These are phyloP conservation scores for Eutrigla gurnardus DNA, from an alignment of 2,797 vertebrate species.

Conservation along the genomic window DNA sequence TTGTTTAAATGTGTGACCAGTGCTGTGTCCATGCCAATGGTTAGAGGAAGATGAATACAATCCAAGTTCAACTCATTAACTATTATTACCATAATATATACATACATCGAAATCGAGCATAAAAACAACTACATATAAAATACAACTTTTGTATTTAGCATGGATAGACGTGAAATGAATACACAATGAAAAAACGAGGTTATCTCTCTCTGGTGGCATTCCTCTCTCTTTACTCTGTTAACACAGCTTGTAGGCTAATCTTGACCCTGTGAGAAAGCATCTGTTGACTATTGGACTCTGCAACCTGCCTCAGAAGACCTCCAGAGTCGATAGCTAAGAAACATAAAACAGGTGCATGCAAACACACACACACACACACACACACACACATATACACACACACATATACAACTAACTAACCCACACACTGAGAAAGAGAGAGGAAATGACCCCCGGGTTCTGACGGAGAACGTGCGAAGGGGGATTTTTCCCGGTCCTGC, in stretches of 20 bases:
- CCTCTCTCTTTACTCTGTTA: background rate
- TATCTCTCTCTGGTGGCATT: background rate
- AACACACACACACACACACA: slow-evolving; percentile 32
- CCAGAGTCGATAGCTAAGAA: slow-evolving; percentile 67
- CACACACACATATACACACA: slow-evolving; percentile 23
- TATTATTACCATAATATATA: slow-evolving; percentile 7
- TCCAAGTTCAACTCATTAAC: slow-evolving; percentile 20
- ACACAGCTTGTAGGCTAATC: slow-evolving; percentile 13
- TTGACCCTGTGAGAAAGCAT: slow-evolving; percentile 45
- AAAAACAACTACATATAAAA: background rate
- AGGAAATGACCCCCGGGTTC: slow-evolving; percentile 65
- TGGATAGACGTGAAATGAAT: slow-evolving; percentile 6
- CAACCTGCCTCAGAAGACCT: slow-evolving; percentile 68
- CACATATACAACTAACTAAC: slow-evolving; percentile 15
- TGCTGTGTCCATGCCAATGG: slow-evolving; percentile 41
- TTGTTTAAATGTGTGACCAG: slow-evolving; percentile 57
- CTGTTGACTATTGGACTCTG: slow-evolving; percentile 55
- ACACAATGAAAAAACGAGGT: background rate
- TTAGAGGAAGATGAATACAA: slow-evolving; percentile 47
- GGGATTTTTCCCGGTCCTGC: slow-evolving; percentile 61
- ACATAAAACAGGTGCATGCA: slow-evolving; percentile 78
- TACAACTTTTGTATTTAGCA: background rate
- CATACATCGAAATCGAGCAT: background rate
- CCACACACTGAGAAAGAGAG: slow-evolving; percentile 13
- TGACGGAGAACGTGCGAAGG: slow-evolving; percentile 62